Base-by-base conservation (phyloP, 2,113 vertebrate species). In the Antennarius striatus region DNA sequence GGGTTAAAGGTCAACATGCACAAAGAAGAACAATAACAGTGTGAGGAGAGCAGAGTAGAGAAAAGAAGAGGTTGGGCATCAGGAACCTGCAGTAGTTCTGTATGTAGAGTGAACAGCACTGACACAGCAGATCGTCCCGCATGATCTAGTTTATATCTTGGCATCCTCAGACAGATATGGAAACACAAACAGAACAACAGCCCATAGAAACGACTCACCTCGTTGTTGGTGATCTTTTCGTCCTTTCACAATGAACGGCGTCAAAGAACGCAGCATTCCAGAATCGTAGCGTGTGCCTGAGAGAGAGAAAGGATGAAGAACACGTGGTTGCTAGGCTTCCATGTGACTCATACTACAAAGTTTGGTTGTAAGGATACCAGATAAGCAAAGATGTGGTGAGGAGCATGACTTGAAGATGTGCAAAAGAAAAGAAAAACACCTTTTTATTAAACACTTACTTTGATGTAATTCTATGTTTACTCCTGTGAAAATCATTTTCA, bases 201-300 rank as follows among this genome's bases (percentile, higher is more conserved):
- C 3, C 3, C 11, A 15, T 22, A 22, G 22, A 22, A 22, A 22
- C 1, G 32, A 53, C 93, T 92, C 91, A 99, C 98, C 96, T 96
- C 52, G 98, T 99, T 6, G 98, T 96, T 46, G 98, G 98, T 0
- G 98, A 99, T 8, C 96, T 83, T 86, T 99, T 99, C 75, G 92
- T 96, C 87, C 98, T 92, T 92, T 99, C 98, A 3, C 95, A 98
- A 63, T 99, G 95, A 61, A 99, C 97, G 0, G 98, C 98, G 0
- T 99, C 98, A 0, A 99, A 99, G 79, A 99, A 99, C 0, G 97
- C 96, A 0, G 98, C 98, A 0, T 99, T 99, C 98, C 98, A 99
- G 77, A 99, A 99, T 3, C 98, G 61, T 2, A 98, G 84, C 0
- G 96, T 95, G 56, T 99, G 98, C 97, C 98, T 99, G 85, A 42